Evolutionary conservation across 35 echinoderm and acorn worm species (phyloP).

Genomic region (Lytechinus variegatus): DNA sequence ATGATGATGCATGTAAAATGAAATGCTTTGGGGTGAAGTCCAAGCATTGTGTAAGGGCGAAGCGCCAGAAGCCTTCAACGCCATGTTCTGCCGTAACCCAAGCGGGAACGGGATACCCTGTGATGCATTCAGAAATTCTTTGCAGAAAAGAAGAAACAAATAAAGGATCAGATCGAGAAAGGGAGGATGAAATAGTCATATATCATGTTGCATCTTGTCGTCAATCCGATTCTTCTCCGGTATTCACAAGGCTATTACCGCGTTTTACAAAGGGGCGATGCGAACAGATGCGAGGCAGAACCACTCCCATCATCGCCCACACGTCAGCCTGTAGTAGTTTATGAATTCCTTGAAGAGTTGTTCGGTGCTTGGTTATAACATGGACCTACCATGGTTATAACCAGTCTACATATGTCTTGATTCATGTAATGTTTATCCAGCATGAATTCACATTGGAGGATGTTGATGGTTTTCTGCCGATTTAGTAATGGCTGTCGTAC

Average conservation of each 20-base stretch:
- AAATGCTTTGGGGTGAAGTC: neutral
- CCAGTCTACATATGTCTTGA: neutral
- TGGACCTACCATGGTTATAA: no score
- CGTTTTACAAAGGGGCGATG: neutral
- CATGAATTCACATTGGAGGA: neutral
- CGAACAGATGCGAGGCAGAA: neutral
- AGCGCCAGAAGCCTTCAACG: neutral
- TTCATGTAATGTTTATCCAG: neutral
- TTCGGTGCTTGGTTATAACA: neutral
- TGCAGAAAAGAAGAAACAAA: conserved; percentile 3
- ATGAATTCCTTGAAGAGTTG: neutral
- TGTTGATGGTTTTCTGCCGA: neutral
- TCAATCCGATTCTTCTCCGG: neutral
- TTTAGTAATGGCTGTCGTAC: neutral
- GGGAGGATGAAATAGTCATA: neutral
- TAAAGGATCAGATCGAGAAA: neutral
- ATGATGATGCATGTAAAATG: neutral
- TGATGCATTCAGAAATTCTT: neutral
- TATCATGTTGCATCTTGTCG: conserved; percentile 3
- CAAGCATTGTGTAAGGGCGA: neutral
- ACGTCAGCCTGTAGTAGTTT: neutral
- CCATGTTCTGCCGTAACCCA: neutral
- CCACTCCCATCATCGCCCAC: neutral
- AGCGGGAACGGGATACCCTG: neutral
- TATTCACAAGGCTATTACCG: neutral